phyloP scores from a whole-genome alignment of 2,113 vertebrate species.

The Myotis yumanensis region DNA sequence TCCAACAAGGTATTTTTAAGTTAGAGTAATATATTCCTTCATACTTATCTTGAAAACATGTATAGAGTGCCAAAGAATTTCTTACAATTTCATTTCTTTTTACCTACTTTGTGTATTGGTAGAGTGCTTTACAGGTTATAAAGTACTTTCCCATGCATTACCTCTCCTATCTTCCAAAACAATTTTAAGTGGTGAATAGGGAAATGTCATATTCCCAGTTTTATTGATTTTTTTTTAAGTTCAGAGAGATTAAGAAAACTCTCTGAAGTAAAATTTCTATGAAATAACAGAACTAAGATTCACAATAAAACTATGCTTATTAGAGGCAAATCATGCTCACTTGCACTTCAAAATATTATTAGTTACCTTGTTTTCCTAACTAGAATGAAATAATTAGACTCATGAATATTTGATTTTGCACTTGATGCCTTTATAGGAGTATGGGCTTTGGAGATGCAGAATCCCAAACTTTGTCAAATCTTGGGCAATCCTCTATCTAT shows the following conservation, averaged over 20 bases:
- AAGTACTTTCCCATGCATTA: neutral
- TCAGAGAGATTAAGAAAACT: neutral
- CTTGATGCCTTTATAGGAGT: neutral
- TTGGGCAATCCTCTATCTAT: neutral
- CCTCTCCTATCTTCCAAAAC: neutral
- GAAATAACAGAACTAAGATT: neutral
- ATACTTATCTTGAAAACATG: neutral
- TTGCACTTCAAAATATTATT: constrained; percentile 4
- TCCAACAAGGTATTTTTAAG: neutral
- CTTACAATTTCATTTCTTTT: neutral
- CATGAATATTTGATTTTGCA: neutral
- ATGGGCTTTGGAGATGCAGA: neutral
- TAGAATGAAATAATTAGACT: neutral
- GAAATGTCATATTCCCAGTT: neutral
- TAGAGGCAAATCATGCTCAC: neutral
- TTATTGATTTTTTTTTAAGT: neutral
- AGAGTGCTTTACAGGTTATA: neutral
- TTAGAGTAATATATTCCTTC: neutral
- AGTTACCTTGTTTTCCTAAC: neutral
- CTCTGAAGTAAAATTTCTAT: neutral
- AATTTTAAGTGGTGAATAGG: neutral
- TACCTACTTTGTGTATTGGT: neutral
- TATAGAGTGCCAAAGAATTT: neutral
- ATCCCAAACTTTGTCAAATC: neutral
- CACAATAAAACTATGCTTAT: neutral